phyloP scores from a whole-genome alignment of 2,797 vertebrate species.

The Perdix hodgsoniae region DNA sequence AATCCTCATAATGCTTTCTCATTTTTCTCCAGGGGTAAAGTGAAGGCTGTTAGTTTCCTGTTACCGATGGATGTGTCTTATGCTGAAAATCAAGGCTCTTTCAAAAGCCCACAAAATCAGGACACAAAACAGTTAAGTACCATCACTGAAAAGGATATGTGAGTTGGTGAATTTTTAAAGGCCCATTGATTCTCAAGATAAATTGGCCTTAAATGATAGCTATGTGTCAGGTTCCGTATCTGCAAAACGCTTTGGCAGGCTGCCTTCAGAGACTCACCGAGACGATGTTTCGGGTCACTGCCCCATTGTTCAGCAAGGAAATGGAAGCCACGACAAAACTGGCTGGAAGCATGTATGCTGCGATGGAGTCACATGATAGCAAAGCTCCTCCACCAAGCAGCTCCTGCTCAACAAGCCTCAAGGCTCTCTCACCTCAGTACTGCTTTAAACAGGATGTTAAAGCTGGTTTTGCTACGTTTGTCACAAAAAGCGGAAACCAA shows the following conservation, averaged over 20 bases:
- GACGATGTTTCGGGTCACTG: constrained; percentile 20
- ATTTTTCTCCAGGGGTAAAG: constrained; percentile 84
- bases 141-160: constrained; percentile 86
- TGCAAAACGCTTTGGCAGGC: constrained; percentile 62
- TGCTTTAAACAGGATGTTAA: not conserved
- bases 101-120: constrained; percentile 77
- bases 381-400: not conserved
- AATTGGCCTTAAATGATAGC: constrained; percentile 19
- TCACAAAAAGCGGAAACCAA: not conserved
- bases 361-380: not conserved
- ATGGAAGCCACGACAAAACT: not conserved
- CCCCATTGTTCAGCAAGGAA: constrained; percentile 33
- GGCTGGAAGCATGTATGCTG: not conserved
- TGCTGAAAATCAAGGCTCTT: constrained; percentile 70
- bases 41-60: constrained; percentile 93
- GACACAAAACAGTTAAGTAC: constrained; percentile 78
- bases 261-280: constrained; percentile 33
- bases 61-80: constrained; percentile 84
- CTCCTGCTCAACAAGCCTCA: not conserved
- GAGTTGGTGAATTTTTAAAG: constrained; percentile 74
- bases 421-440: not conserved
- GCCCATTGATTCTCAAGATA: constrained; percentile 45
- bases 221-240: constrained; percentile 47
- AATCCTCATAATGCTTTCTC: not conserved
- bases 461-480: not conserved